A percentile compares a stretch with the other conserved stretches of the same genome.
phyloP scores from a whole-genome alignment of 2,797 vertebrate species.

The Sciaenops ocellatus region DNA sequence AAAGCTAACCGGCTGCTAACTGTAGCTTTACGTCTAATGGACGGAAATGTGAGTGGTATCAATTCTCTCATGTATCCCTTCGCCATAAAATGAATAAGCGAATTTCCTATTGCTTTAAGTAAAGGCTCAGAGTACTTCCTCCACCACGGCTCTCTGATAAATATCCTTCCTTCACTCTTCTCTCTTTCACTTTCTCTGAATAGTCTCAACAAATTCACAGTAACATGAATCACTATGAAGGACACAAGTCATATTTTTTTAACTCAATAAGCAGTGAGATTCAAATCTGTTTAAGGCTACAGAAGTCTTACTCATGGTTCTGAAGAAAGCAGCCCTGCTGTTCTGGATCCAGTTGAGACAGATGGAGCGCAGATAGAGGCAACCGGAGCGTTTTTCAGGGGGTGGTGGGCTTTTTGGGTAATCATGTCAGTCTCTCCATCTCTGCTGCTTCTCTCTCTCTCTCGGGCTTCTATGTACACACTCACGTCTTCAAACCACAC shows the following conservation, averaged over 20 bases:
- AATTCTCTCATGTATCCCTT: not conserved
- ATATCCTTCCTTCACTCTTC: not conserved
- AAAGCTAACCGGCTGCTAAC: not conserved
- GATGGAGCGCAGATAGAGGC: constrained; percentile 40
- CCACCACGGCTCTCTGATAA: not conserved
- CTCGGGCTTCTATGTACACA: constrained; percentile 9
- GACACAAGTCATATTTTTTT: constrained; percentile 19
- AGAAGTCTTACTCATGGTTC: constrained; percentile 12
- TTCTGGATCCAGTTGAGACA: constrained; percentile 37
- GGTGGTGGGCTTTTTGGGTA: constrained; percentile 34
- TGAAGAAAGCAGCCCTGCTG: constrained; percentile 6
- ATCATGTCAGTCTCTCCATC: constrained; percentile 49
- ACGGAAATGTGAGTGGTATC: constrained; percentile 2
- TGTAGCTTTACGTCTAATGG: constrained; percentile 29
- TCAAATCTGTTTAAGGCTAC: constrained; percentile 22
- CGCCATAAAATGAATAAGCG: not conserved
- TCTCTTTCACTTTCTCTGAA: constrained; percentile 10
- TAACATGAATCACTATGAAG: constrained; percentile 7
- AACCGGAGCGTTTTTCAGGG: constrained; percentile 33
- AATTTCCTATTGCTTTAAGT: not conserved
- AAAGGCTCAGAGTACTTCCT: not conserved
- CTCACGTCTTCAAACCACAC: constrained; percentile 2
- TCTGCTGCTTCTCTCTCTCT: constrained; percentile 11
- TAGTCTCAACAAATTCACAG: constrained; percentile 8
- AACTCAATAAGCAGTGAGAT: constrained; percentile 20